These are phyloP conservation scores for Chloropsis cyanopogon DNA, from an alignment of 2,113 vertebrate genomes.

Conservation along the genomic window DNA sequence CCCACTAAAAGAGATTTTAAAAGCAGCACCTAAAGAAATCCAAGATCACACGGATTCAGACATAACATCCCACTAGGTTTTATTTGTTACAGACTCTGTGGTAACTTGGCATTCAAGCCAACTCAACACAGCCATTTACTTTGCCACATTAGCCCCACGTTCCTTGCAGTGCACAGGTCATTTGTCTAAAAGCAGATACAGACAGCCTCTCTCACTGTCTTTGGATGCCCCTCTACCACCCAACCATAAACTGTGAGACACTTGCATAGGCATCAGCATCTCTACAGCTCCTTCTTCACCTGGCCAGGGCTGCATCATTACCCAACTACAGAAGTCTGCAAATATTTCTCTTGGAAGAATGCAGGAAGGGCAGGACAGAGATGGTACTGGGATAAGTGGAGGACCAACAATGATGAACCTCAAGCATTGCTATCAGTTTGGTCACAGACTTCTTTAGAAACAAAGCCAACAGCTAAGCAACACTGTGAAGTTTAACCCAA, in stretches of 20 bases:
- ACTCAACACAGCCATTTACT: background rate
- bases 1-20: background rate
- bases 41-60: background rate
- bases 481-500: background rate
- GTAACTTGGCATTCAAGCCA: background rate
- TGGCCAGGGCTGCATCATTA: background rate
- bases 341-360: background rate
- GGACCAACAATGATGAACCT: background rate
- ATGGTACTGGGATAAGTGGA: background rate
- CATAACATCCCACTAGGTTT: background rate
- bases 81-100: background rate
- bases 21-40: background rate
- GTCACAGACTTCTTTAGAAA: background rate
- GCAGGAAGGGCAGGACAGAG: background rate
- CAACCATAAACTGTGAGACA: background rate
- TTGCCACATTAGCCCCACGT: background rate
- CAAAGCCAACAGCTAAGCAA: background rate
- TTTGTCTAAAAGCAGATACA: background rate
- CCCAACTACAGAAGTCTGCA: background rate
- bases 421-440: background rate
- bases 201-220: background rate
- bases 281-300: background rate
- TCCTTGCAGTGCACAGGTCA: background rate
- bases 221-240: background rate
- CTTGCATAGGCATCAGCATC: background rate